Conservation (phyloP, 2,113 vertebrate genomes). For the Hystrix cristata region DNA sequence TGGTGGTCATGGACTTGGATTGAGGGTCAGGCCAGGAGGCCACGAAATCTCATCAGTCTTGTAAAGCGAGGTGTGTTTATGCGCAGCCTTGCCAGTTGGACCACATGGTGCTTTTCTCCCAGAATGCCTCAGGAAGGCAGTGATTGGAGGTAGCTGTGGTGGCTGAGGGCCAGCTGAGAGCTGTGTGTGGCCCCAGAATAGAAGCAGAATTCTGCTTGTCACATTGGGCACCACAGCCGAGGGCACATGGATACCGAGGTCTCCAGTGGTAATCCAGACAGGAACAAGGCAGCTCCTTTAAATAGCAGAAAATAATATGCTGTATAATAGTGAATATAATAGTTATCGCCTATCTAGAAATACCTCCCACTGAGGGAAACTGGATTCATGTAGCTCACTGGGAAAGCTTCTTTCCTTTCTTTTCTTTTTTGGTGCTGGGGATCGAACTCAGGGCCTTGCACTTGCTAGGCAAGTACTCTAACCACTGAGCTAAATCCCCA, state of each 20-base stretch:
- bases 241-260: constrained; percentile 16
- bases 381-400: constrained; percentile 16
- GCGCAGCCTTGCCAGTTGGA: constrained; percentile 58
- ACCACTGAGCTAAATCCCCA: no score
- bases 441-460: no score
- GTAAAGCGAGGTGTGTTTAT: constrained; percentile 66
- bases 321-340: neutral
- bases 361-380: constrained; percentile 21
- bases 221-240: constrained; percentile 4
- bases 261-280: constrained; percentile 51
- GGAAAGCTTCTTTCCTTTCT: neutral
- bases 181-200: neutral
- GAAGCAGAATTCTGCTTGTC: constrained; percentile 17
- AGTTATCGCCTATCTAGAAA: constrained; percentile 54
- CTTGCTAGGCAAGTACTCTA: no score
- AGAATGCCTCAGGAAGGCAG: constrained; percentile 46
- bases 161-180: constrained; percentile 13
- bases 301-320: constrained; percentile 61
- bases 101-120: constrained; percentile 39
- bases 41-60: constrained; percentile 66
- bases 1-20: neutral
- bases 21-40: constrained; percentile 4
- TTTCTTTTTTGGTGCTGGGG: no score
- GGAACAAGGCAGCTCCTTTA: constrained; percentile 51
- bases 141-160: neutral